Evolutionary conservation across 2,888 invertebrate genomes (phyloP).

Genomic region (Parapristionchus giblindavisi): DNA sequence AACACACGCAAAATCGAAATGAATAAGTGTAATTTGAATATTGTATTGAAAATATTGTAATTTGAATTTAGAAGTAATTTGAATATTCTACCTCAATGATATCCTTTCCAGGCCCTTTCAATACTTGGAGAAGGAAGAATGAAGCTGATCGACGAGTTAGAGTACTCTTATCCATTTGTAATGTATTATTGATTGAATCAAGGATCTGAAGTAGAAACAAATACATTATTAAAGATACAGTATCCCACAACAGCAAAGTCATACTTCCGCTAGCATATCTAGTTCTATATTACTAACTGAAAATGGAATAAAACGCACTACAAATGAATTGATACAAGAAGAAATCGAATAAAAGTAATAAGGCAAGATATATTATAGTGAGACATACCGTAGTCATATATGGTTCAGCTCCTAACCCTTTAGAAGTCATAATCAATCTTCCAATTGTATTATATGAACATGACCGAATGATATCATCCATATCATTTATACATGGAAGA

Average conservation of each 20-base stretch:
- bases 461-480: background rate
- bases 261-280: background rate
- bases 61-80: background rate
- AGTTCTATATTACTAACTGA: background rate
- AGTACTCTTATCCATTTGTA: background rate
- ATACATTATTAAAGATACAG: background rate
- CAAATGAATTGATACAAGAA: too few relatives aligned
- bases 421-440: background rate
- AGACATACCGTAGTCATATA: background rate
- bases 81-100: background rate
- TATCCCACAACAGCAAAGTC: background rate
- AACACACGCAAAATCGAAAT: too few relatives aligned
- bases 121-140: background rate
- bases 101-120: slow-evolving; percentile 15
- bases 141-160: background rate
- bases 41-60: too few relatives aligned
- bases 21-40: too few relatives aligned
- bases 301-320: background rate
- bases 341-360: too few relatives aligned
- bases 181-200: background rate
- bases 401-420: background rate
- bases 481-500: slow-evolving; percentile 4
- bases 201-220: background rate
- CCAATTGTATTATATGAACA: background rate
- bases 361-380: too few relatives aligned